phyloP scores from a whole-genome alignment of 2,888 invertebrate genomes.

The Pyrocoelia pectoralis region DNA sequence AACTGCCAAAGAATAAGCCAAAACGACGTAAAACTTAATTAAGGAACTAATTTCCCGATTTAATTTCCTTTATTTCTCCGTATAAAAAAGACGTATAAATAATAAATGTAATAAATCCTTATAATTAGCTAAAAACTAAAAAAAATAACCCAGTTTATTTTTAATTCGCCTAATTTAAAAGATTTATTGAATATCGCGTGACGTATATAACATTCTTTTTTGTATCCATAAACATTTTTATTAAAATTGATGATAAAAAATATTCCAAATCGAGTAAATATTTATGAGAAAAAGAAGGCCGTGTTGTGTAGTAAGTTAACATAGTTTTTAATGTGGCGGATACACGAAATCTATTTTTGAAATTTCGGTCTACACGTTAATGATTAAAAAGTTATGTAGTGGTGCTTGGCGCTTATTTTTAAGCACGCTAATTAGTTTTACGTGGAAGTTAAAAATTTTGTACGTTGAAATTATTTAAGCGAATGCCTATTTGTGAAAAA shows the following conservation, averaged over 20 bases:
- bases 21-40: not conserved
- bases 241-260: not conserved
- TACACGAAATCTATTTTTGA: conserved; percentile 1
- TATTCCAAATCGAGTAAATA: not conserved
- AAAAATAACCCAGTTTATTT: not conserved
- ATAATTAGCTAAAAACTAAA: not conserved
- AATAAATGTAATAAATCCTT: not conserved
- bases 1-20: not conserved
- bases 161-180: not conserved
- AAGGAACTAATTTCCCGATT: not conserved
- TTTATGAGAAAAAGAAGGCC: not conserved
- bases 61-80: not conserved
- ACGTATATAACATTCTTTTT: not conserved
- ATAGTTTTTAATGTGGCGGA: conserved; percentile 2
- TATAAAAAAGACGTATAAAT: not conserved
- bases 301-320: not conserved
- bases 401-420: not conserved
- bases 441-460: conserved; percentile 1
- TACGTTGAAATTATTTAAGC: not conserved
- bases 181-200: not conserved
- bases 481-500: not conserved
- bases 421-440: not conserved
- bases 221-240: not conserved
- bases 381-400: conserved; percentile 5
- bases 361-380: conserved; percentile 1